Percentiles rank a stretch among this genome's conserved stretches.
These are phyloP conservation scores for Tachycineta bicolor DNA, from an alignment of 2,113 vertebrate species.

Conservation along the genomic window DNA sequence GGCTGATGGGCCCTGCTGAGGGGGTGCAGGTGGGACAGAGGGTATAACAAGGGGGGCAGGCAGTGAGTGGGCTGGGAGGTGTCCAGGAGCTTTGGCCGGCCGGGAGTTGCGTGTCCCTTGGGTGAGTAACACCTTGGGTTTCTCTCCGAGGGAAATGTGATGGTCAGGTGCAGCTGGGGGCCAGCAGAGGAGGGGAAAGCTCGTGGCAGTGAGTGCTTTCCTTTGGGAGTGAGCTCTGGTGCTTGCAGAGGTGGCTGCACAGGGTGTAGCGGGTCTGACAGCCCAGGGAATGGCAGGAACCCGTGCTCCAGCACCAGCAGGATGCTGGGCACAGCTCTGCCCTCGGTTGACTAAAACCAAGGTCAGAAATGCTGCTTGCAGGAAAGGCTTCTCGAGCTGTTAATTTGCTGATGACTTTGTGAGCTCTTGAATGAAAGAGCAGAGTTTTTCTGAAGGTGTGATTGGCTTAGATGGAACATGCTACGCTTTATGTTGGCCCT, in stretches of 20 bases:
- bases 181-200: not conserved
- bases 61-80: fast-evolving
- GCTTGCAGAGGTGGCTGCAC: fast-evolving
- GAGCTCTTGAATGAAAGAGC: not conserved
- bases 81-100: fast-evolving
- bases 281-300: fast-evolving
- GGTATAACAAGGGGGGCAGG: not conserved
- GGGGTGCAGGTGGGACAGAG: not conserved
- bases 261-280: fast-evolving
- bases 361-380: not conserved
- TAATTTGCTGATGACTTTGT: not conserved
- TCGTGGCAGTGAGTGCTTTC: not conserved
- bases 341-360: not conserved
- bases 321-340: fast-evolving
- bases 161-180: not conserved
- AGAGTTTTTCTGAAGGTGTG: not conserved
- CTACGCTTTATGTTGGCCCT: not conserved
- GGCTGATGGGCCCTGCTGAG: not conserved
- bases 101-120: fast-evolving
- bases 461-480: not conserved
- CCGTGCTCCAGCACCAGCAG: fast-evolving
- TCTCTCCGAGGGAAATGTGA: fast-evolving
- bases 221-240: not conserved
- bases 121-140: not conserved
- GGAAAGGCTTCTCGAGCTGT: not conserved